Evolutionary conservation across 2,113 vertebrate species (phyloP).

Genomic region (Oryzias woworae): DNA sequence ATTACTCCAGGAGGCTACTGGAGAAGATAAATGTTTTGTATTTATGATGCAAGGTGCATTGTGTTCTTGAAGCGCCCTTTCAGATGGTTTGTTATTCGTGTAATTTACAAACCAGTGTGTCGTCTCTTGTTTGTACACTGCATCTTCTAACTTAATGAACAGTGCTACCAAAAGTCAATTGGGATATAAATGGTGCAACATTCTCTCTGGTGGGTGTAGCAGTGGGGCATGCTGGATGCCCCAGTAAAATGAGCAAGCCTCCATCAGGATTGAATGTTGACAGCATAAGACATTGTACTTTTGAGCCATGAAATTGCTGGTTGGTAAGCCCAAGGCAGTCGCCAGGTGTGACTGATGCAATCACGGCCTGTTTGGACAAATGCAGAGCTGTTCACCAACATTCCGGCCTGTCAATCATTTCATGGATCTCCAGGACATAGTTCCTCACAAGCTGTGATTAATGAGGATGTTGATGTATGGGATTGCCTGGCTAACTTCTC

Average conservation of each 20-base stretch:
- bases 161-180: slow-evolving; percentile 2
- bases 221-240: slow-evolving; percentile 17
- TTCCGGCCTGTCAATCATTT: slow-evolving; percentile 73
- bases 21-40: slow-evolving; percentile 34
- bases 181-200: slow-evolving; percentile 10
- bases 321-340: slow-evolving; percentile 75
- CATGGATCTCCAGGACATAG: slow-evolving; percentile 55
- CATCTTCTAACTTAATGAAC: not conserved
- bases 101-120: slow-evolving; percentile 14
- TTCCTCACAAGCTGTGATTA: slow-evolving; percentile 40
- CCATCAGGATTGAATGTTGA: slow-evolving; percentile 69
- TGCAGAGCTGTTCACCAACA: slow-evolving; percentile 45
- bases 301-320: slow-evolving; percentile 78
- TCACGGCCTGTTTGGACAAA: slow-evolving; percentile 73
- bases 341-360: slow-evolving; percentile 79
- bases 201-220: slow-evolving; percentile 11
- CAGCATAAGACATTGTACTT: slow-evolving; percentile 77
- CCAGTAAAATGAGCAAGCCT: slow-evolving; percentile 54
- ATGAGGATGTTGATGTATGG: slow-evolving; percentile 31
- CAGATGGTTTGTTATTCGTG: slow-evolving; percentile 34
- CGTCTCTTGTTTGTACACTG: not conserved
- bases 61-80: slow-evolving; percentile 33
- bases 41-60: slow-evolving; percentile 45
- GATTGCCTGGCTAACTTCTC: not conserved
- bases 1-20: slow-evolving; percentile 1